A percentile compares a stretch with the other conserved stretches of the same genome.
phyloP scores from a whole-genome alignment of 2,888 invertebrate genomes.

The Heliconius erato region DNA sequence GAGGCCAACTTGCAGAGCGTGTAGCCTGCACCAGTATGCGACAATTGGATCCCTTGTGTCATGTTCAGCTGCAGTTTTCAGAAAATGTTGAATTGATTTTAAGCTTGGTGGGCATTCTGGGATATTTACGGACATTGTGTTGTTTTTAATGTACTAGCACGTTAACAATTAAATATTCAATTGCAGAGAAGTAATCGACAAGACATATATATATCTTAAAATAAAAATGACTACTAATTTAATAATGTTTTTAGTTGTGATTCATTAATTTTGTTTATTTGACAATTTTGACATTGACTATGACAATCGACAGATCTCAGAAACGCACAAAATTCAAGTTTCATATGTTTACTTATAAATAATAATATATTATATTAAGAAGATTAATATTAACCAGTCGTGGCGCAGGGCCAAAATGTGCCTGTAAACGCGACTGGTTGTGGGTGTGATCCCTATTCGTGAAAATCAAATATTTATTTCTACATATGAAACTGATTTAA shows the following conservation, averaged over 20 bases:
- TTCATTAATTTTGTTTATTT: conserved; percentile 10
- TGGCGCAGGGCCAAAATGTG: no score
- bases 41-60: conserved; percentile 95
- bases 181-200: neutral
- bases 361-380: no score
- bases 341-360: no score
- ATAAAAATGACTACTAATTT: conserved; percentile 22
- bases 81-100: conserved; percentile 94
- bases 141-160: neutral
- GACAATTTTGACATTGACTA: conserved; percentile 14
- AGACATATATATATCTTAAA: neutral
- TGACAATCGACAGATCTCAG: neutral
- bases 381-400: no score
- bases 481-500: neutral
- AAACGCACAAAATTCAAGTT: no score
- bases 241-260: conserved; percentile 25
- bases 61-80: conserved; percentile 97
- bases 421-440: no score
- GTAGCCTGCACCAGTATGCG: conserved; percentile 97
- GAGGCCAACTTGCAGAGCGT: conserved; percentile 95
- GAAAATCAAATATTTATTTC: no score
- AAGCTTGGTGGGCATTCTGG: conserved; percentile 92
- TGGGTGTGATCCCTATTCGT: no score
- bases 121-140: conserved; percentile 65
- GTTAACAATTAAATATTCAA: neutral